Evolutionary conservation across 2,797 vertebrate species (phyloP).

Genomic region (Chaetophractus vellerosus): DNA sequence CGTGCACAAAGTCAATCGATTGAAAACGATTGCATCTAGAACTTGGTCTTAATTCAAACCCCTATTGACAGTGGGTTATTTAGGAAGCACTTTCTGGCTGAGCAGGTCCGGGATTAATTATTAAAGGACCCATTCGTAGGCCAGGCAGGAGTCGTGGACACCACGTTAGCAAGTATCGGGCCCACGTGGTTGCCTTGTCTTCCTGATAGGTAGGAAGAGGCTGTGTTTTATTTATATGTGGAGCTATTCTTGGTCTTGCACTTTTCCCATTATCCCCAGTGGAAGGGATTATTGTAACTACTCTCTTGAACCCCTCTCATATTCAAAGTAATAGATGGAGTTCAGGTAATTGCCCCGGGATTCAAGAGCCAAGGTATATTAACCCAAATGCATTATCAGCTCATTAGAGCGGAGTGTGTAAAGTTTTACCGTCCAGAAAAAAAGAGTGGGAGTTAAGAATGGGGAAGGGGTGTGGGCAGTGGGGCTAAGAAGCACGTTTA

Average conservation of each 20-base stretch:
- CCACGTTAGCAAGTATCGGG: constrained; percentile 71
- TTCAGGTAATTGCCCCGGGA: constrained; percentile 36
- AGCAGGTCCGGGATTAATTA: constrained; percentile 81
- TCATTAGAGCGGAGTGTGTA: background rate
- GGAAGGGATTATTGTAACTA: constrained; percentile 71
- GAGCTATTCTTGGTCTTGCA: constrained; percentile 76
- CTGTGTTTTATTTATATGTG: constrained; percentile 82
- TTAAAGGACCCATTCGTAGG: constrained; percentile 84
- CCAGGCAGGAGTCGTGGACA: constrained; percentile 69
- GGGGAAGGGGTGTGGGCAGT: background rate
- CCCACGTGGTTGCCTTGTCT: constrained; percentile 50
- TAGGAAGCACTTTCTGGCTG: constrained; percentile 86
- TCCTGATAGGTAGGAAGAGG: constrained; percentile 65
- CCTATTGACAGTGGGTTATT: constrained; percentile 86
- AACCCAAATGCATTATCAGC: constrained; percentile 25
- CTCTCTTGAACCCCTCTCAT: constrained; percentile 9
- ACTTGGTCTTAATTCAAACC: constrained; percentile 83
- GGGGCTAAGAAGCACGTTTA: background rate
- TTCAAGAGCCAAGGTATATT: constrained; percentile 19
- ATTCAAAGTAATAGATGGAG: constrained; percentile 62
- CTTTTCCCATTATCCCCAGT: constrained; percentile 68
- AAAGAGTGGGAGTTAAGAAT: background rate
- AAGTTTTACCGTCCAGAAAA: background rate
- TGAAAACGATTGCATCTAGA: constrained; percentile 72
- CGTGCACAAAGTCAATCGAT: constrained; percentile 53